phyloP scores from a whole-genome alignment of 2,888 invertebrate genomes.

The Biston stratarius region DNA sequence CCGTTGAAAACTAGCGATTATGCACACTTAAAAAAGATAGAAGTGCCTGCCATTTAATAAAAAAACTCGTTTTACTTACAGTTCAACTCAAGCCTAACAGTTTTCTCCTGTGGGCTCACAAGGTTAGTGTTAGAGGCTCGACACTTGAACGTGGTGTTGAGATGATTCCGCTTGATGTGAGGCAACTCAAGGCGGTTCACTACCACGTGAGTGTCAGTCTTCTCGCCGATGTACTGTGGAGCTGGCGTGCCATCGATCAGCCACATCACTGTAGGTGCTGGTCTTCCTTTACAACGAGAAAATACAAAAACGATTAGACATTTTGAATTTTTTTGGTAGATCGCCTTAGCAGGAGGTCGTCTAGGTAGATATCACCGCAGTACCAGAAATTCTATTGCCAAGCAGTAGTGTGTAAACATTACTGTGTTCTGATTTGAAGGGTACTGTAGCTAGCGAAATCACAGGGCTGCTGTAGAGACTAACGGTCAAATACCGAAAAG shows the following conservation, averaged over 20 bases:
- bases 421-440: too few relatives aligned
- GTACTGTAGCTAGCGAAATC: too few relatives aligned
- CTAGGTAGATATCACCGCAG: too few relatives aligned
- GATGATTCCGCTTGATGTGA: slow-evolving; percentile 90
- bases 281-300: slow-evolving; percentile 88
- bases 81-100: slow-evolving; percentile 93
- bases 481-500: too few relatives aligned
- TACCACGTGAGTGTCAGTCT: slow-evolving; percentile 90
- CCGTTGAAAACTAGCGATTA: too few relatives aligned
- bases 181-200: slow-evolving; percentile 92
- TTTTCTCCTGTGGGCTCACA: slow-evolving; percentile 93
- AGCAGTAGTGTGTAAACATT: too few relatives aligned
- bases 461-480: too few relatives aligned
- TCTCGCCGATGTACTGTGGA: slow-evolving; percentile 90
- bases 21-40: too few relatives aligned
- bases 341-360: too few relatives aligned
- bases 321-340: not conserved
- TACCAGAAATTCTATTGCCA: too few relatives aligned
- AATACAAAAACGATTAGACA: not conserved
- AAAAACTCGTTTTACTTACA: slow-evolving; percentile 84
- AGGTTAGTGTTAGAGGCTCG: slow-evolving; percentile 95
- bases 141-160: slow-evolving; percentile 95
- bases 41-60: too few relatives aligned
- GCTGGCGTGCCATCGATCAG: slow-evolving; percentile 91
- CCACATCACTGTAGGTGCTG: slow-evolving; percentile 95